Evolutionary conservation across 2,797 vertebrate genomes (phyloP).

Genomic region (Ceryle rudis): DNA sequence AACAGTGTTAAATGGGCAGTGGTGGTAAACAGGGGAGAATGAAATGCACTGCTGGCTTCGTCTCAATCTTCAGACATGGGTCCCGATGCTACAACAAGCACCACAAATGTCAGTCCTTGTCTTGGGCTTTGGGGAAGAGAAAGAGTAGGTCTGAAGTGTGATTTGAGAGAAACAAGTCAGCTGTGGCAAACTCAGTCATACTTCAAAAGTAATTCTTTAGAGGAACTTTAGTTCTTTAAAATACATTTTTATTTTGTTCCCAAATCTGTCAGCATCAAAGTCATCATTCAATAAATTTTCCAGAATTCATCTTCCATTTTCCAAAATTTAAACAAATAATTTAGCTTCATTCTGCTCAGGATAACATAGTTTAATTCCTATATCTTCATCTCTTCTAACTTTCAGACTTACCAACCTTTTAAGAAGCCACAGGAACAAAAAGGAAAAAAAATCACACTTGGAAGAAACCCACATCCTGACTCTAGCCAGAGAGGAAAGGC

Average conservation of each 20-base stretch:
- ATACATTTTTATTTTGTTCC: neutral
- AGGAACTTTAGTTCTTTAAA: neutral
- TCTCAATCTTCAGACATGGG: neutral
- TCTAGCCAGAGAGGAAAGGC: neutral
- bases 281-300: neutral
- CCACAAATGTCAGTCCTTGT: neutral
- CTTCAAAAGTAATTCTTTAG: neutral
- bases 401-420: neutral
- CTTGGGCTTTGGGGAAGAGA: neutral
- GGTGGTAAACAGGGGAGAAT: neutral
- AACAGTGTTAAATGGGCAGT: neutral
- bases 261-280: neutral
- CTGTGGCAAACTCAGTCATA: neutral
- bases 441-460: neutral
- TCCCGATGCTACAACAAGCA: neutral
- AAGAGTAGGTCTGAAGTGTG: neutral
- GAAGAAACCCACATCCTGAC: constrained; percentile 4
- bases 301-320: neutral
- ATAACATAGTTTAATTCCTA: neutral
- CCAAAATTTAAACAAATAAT: neutral
- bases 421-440: neutral
- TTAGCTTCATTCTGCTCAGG: neutral
- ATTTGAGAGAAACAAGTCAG: neutral
- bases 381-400: neutral
- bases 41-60: neutral